Conservation (phyloP, 2,888 invertebrate species). For the Erebia ligea region DNA sequence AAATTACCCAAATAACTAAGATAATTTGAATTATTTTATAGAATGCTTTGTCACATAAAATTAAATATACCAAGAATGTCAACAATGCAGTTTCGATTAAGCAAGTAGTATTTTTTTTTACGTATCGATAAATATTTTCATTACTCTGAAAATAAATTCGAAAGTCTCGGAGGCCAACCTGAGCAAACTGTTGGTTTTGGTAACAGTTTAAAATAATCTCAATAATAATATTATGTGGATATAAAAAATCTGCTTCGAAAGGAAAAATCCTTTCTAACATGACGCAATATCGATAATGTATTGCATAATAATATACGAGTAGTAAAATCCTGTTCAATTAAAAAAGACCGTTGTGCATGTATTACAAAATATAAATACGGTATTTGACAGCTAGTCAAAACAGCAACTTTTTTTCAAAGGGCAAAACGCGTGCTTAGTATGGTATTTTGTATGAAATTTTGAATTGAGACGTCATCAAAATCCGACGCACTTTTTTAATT, state of each 20-base stretch:
- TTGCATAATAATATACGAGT: slow-evolving; percentile 48
- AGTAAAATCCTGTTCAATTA: slow-evolving; percentile 25
- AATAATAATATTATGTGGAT: slow-evolving; percentile 20
- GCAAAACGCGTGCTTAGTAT: no score
- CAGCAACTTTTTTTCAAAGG: no score
- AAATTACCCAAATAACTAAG: neutral
- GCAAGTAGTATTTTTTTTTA: neutral
- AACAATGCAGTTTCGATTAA: slow-evolving; percentile 1
- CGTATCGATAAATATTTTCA: slow-evolving; percentile 14
- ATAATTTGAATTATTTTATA: neutral
- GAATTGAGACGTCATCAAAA: no score
- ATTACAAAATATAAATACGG: neutral
- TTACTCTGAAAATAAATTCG: slow-evolving; percentile 23
- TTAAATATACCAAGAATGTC: slow-evolving; percentile 2
- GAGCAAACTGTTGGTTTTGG: slow-evolving; percentile 33
- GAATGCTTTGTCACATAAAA: neutral
- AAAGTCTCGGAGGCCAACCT: slow-evolving; percentile 33
- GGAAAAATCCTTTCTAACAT: slow-evolving; percentile 67
- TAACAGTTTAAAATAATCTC: slow-evolving; percentile 30
- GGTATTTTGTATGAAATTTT: no score
- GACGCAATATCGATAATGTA: slow-evolving; percentile 60
- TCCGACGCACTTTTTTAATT: no score
- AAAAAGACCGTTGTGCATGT: slow-evolving; percentile 2
- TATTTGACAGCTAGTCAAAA: neutral
- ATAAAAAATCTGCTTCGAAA: slow-evolving; percentile 50